Percentiles rank a stretch among this genome's conserved stretches.
phyloP scores from a whole-genome alignment of 2,113 vertebrate species.

The Xiphophorus maculatus region DNA sequence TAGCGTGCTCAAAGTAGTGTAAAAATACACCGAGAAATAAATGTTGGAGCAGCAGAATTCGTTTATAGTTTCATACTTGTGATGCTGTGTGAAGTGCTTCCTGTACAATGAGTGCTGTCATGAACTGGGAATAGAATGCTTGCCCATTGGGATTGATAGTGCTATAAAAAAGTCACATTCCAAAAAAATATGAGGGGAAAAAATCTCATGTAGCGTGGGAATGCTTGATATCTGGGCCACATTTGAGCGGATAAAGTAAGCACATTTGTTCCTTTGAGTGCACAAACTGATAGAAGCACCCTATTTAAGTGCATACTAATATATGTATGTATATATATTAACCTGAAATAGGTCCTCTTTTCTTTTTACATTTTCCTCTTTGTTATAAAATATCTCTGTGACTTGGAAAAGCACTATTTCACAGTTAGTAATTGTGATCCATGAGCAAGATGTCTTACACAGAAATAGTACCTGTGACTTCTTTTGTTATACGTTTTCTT shows the following conservation, averaged over 20 bases:
- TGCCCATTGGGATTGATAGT: conserved; percentile 38
- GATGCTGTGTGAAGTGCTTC: conserved; percentile 36
- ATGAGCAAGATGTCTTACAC: neutral
- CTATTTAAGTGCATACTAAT: conserved; percentile 9
- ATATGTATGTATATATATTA: neutral
- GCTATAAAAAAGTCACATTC: conserved; percentile 42
- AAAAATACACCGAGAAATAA: conserved; percentile 32
- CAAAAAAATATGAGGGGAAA: conserved; percentile 12
- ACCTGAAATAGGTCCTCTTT: neutral
- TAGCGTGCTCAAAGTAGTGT: neutral
- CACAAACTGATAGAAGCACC: conserved; percentile 20
- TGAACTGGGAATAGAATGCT: conserved; percentile 41
- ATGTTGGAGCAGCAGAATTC: conserved; percentile 9
- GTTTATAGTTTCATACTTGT: conserved; percentile 40
- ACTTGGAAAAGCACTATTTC: neutral
- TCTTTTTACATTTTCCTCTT: conserved; percentile 9
- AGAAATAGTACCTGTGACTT: neutral
- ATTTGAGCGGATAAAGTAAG: conserved; percentile 31
- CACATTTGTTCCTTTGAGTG: conserved; percentile 22
- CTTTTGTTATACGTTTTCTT: conserved; percentile 34
- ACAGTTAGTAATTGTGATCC: neutral
- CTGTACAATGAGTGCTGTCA: conserved; percentile 35
- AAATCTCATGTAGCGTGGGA: conserved; percentile 34
- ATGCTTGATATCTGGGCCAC: conserved; percentile 51
- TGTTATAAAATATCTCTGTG: neutral